Percentiles rank a stretch among this genome's conserved stretches.
phyloP scores from a whole-genome alignment of 2,113 vertebrate species.

The Catagonus wagneri region DNA sequence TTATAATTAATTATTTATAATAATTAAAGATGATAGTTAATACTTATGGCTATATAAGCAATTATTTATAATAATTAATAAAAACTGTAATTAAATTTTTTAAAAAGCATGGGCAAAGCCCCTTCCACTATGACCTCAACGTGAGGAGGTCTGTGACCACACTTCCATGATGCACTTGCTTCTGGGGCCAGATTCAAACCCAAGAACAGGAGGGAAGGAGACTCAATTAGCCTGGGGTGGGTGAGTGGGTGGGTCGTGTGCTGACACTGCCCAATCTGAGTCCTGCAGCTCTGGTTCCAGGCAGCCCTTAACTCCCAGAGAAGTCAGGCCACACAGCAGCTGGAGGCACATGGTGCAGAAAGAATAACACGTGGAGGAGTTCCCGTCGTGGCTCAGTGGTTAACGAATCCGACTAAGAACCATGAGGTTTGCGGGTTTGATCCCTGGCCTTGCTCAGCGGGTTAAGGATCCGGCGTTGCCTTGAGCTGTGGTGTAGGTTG shows the following conservation, averaged over 20 bases:
- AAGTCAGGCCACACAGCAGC: background rate
- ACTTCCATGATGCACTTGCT: background rate
- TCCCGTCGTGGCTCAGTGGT: no score
- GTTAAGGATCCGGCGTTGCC: no score
- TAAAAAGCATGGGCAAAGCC: background rate
- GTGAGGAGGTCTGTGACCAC: background rate
- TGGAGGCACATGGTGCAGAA: background rate
- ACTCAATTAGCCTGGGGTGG: background rate
- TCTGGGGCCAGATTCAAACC: background rate
- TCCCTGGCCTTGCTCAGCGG: no score
- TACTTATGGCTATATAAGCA: no score
- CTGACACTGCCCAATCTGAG: background rate
- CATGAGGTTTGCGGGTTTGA: no score
- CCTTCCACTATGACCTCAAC: background rate
- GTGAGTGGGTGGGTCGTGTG: fast-evolving
- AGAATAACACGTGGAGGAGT: background rate
- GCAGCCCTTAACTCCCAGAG: background rate
- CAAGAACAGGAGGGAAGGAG: background rate
- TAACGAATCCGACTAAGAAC: no score
- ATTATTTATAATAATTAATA: no score
- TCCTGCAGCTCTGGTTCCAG: background rate
- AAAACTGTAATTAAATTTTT: no score
- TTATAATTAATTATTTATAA: no score
- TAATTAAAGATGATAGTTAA: no score
- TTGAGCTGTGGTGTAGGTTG: no score